Evolutionary conservation across 2,888 invertebrate genomes (phyloP).

Genomic region (Drosophila tanythrix): DNA sequence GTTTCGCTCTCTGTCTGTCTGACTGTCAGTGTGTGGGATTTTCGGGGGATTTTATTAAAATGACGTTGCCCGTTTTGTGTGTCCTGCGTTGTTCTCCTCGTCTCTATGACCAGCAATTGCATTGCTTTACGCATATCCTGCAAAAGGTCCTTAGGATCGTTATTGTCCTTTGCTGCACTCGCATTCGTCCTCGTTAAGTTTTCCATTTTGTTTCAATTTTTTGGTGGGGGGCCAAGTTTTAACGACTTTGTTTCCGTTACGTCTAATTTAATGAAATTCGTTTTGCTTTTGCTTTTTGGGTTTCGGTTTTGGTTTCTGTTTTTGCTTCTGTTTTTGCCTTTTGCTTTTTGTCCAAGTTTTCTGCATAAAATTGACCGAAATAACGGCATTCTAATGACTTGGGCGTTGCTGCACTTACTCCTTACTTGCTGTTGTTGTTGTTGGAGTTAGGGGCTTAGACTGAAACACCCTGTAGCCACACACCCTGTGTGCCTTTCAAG

Average conservation of each 20-base stretch:
- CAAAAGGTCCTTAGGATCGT: conserved; percentile 60
- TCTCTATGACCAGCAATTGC: conserved; percentile 48
- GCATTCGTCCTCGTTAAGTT: conserved; percentile 46
- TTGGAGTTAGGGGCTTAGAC: conserved; percentile 11
- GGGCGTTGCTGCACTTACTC: conserved; percentile 65
- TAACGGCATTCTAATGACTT: conserved; percentile 78
- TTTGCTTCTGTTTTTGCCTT: conserved; percentile 30
- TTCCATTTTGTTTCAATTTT: conserved; percentile 11
- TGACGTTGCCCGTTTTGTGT: conserved; percentile 47
- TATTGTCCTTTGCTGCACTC: conserved; percentile 56
- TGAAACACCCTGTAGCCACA: conserved; percentile 15
- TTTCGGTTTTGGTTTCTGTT: conserved; percentile 29
- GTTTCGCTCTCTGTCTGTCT: conserved; percentile 14
- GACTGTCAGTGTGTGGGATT: conserved; percentile 46
- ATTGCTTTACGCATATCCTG: conserved; percentile 60
- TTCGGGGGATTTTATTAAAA: conserved; percentile 72
- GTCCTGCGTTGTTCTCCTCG: conserved; percentile 26
- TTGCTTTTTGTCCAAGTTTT: conserved; percentile 56
- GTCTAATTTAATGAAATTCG: conserved; percentile 80
- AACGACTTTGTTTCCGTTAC: conserved; percentile 81
- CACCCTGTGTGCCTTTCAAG: conserved; percentile 17
- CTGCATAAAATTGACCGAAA: conserved; percentile 67
- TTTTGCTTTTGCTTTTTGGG: conserved; percentile 63
- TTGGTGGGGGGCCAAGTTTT: conserved; percentile 70
- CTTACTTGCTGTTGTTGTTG: conserved; percentile 6